Conservation (phyloP, 2,888 invertebrate genomes). For the Lasioglossum morio region DNA sequence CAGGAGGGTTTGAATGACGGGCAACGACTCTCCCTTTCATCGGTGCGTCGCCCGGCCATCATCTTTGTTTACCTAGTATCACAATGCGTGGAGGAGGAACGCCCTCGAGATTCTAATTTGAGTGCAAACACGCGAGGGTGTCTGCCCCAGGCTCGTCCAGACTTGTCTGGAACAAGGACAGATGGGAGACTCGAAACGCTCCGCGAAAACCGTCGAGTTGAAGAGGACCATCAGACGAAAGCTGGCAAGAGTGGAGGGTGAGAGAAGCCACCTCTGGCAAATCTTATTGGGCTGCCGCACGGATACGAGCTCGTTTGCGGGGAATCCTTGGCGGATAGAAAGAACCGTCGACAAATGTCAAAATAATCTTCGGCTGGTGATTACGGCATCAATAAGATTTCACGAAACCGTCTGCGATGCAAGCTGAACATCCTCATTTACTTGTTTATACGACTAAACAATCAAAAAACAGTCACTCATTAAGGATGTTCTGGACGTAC, state of each 20-base stretch:
- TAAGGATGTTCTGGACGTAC: too few species aligned
- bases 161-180: slow-evolving; percentile 50
- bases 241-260: slow-evolving; percentile 15
- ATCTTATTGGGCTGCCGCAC: neutral
- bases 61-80: slow-evolving; percentile 68
- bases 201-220: slow-evolving; percentile 45
- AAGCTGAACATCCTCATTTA: neutral
- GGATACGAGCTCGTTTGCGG: neutral
- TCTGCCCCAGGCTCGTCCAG: slow-evolving; percentile 51
- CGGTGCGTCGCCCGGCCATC: slow-evolving; percentile 36
- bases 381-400: neutral
- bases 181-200: slow-evolving; percentile 35
- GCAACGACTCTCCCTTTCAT: slow-evolving; percentile 46
- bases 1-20: slow-evolving; percentile 29
- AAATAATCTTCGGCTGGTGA: neutral
- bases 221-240: slow-evolving; percentile 48
- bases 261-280: slow-evolving; percentile 21
- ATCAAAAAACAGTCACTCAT: too few species aligned
- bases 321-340: neutral
- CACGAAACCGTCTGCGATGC: neutral
- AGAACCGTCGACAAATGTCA: neutral
- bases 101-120: slow-evolving; percentile 76
- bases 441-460: too few species aligned
- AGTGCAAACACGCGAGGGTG: slow-evolving; percentile 72
- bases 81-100: slow-evolving; percentile 68